Percentiles rank a stretch among this genome's conserved stretches.
Evolutionary conservation across 2,797 vertebrate species (phyloP).

Genomic region (Oreochromis grahami): DNA sequence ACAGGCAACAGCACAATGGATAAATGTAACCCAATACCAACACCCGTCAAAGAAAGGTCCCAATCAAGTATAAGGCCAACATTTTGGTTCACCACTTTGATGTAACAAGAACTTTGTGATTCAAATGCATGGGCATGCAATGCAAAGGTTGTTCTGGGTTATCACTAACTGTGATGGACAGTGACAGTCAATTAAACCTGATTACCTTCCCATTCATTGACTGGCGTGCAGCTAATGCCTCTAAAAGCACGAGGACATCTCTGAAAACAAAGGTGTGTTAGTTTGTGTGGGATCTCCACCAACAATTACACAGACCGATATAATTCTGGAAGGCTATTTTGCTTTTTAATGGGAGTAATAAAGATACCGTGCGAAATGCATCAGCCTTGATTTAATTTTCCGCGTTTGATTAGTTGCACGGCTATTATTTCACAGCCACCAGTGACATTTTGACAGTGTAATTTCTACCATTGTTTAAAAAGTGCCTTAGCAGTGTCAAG

Average conservation of each 20-base stretch:
- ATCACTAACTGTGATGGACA: slow-evolving; percentile 1
- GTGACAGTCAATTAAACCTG: background rate
- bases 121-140: background rate
- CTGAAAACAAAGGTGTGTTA: background rate
- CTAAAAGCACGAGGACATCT: background rate
- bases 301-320: background rate
- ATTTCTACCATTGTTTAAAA: slow-evolving; percentile 1
- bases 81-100: background rate
- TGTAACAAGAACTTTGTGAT: background rate
- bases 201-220: background rate
- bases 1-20: background rate
- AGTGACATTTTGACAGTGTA: slow-evolving; percentile 8
- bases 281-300: background rate
- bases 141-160: background rate
- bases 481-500: background rate
- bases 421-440: background rate
- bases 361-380: background rate
- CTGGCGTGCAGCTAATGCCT: background rate
- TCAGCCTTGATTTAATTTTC: background rate
- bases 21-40: background rate
- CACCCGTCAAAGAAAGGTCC: background rate
- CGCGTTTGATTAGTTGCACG: background rate
- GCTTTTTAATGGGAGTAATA: background rate
- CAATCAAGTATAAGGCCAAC: background rate
- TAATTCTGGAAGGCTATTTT: background rate